Base-by-base conservation (phyloP, 2,113 vertebrate species). In the Apeltes quadracus region DNA sequence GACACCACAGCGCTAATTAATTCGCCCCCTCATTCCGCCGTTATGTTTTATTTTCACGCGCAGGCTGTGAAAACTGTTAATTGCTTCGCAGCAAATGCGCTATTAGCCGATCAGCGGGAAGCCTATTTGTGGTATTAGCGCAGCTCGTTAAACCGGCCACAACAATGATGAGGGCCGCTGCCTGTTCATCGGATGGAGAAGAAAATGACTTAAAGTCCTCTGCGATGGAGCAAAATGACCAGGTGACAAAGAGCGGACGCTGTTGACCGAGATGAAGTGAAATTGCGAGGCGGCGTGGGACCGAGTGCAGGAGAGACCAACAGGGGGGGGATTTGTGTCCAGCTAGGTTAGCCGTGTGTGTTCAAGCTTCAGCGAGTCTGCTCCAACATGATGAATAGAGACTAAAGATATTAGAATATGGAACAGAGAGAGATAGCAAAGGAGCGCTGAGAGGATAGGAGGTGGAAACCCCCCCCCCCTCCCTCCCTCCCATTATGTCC, bases 381-480 rank as follows among this genome's bases (percentile, higher is more conserved):
- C 44, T 82, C 79, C 82, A 72, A 69, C 78, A 38, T 59, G 68
- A 85, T 87, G 82, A 85, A 82, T 82, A 57, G 58, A 79, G 81
- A 78, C 70, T 57, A 67, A 65, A 84, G 85, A 91, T 89, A 87
- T 87, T 88, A 85, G 70, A 87, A 90, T 82, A 78, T 86, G 81
- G 87, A 78, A 76, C 65, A 75, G 69, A 78, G 23, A 65, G 78
- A 76, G 86, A 89, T 88, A 90, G 92, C 83, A 89, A 88, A 90
- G 86, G 75, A 84, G 83, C 66, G 64, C 78, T 83, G 77, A 83
- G 75, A 83, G 79, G 82, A 83, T 85, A 64, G 84, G 75, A 85
- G 81, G 66, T 81, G 73, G 79, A 87, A 91, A 92, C 89, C 29
- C 29, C 29, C 29, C 29, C 29, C 29, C 29, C 32, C 32, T 6